Evolutionary conservation across 2,797 vertebrate genomes (phyloP), one percentile per base, ranked within the genome.

Genomic region (Lagorchestes hirsutus): DNA sequence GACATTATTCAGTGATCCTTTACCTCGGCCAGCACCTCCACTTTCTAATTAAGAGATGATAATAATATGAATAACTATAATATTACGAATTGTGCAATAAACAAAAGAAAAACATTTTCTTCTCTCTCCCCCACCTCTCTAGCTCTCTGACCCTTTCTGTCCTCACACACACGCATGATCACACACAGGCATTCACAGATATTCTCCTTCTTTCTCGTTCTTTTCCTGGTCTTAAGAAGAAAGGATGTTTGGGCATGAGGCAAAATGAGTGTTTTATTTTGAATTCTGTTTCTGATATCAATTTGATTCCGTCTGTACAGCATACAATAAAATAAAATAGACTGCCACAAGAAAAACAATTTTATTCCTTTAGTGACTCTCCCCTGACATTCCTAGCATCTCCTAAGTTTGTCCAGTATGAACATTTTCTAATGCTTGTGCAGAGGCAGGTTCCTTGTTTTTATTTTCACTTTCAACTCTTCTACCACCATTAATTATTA

Each of bases 181-280:
- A n/a, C 5, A 22, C 67, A n/a, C 14, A 74, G n/a, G 22, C 16
- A 40, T 40, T 40, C n/a, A 40, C n/a, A 74, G n/a, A 40, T 9
- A 40, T 74, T 9, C n/a, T 40, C n/a, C 22, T 4, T 2, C 94
- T n/a, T 52, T 95, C 96, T 94, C 62, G 52, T 18, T 95, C 31
- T 90, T 91, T 67, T 5, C 9, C 87, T 96, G 31, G 54, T 34
- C 18, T 3, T 31, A 56, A 96, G 28, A 94, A 62, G 40, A 13
- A 90, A 95, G 29, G 93, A 57, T 95, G 90, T 14, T 57, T 95
- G 34, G 90, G 10, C 46, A 16, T 91, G 87, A 93, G 90, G 5
- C 22, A 93, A 34, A 95, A 34, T 92, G 50, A 96, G 93, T 91
- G 52, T 94, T 96, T 95, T 90, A 93, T 96, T 96, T 94, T 94